These are phyloP conservation scores for Festucalex cinctus DNA, from an alignment of 2,113 vertebrate species.

Conservation along the genomic window DNA sequence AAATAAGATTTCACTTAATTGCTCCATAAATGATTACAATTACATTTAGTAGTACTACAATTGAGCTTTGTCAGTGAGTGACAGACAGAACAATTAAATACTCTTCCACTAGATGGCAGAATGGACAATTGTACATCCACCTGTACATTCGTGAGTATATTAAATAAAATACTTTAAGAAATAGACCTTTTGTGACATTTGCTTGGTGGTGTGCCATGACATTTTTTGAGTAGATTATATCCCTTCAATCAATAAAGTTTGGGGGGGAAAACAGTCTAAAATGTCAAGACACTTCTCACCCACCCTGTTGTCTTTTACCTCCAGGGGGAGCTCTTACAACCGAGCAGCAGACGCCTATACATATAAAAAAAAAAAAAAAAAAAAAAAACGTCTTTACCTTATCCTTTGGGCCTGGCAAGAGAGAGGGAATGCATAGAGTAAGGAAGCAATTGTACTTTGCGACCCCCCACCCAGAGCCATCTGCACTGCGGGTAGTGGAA, in stretches of 20 bases:
- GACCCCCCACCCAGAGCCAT: constrained; percentile 8
- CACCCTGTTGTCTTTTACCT: constrained; percentile 15
- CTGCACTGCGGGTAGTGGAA: constrained; percentile 30
- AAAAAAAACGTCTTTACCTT: constrained; percentile 67
- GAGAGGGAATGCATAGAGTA: constrained; percentile 42
- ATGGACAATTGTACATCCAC: not conserved
- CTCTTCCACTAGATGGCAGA: not conserved
- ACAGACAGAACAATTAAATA: too few species aligned
- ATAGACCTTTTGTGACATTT: not conserved
- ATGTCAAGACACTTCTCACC: constrained; percentile 9
- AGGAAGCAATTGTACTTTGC: constrained; percentile 4
- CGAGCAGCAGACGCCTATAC: constrained; percentile 34
- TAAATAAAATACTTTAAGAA: too few species aligned
- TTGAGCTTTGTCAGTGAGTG: too few species aligned
- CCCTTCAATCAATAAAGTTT: not conserved
- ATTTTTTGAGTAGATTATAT: constrained; percentile 6
- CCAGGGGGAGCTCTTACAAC: constrained; percentile 47
- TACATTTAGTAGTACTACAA: too few species aligned
- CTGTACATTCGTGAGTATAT: not conserved
- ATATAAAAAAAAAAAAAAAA: constrained; percentile 60
- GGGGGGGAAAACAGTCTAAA: not conserved
- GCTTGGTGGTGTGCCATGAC: not conserved
- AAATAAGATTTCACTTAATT: too few species aligned
- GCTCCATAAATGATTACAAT: too few species aligned
- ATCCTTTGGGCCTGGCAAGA: constrained; percentile 28